Percentiles rank a stretch among this genome's conserved stretches.
Evolutionary conservation across 2,113 vertebrate species (phyloP).

Genomic region (Enhydra lutris): DNA sequence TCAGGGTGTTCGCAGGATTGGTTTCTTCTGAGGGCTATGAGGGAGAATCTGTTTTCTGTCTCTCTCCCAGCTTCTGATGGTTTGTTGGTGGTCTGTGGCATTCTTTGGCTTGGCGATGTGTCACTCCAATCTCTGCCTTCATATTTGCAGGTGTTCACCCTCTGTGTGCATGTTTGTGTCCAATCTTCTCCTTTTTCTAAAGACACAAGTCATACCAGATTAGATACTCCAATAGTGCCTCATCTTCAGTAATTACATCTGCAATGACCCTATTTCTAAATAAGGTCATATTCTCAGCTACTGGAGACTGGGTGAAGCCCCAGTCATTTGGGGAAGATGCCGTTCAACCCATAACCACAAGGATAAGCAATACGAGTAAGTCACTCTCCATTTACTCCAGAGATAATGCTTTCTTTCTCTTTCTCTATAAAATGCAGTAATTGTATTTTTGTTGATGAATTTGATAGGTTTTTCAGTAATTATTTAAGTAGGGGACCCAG

Average conservation of each 20-base stretch:
- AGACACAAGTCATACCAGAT: not conserved
- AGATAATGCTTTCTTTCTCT: not conserved
- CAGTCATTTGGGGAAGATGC: not conserved
- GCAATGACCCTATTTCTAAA: not conserved
- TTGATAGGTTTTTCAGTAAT: not conserved
- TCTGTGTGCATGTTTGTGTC: not conserved
- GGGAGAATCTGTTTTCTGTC: not conserved
- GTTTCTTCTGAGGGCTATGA: not conserved
- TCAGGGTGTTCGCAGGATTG: not conserved
- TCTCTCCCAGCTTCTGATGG: not conserved
- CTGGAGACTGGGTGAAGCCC: not conserved
- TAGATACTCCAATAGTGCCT: not conserved
- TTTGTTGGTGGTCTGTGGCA: not conserved
- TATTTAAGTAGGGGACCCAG: not conserved
- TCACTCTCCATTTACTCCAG: not conserved
- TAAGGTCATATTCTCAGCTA: not conserved
- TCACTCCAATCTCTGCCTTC: not conserved
- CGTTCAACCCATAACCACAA: not conserved
- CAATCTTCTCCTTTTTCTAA: not conserved
- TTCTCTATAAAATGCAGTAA: not conserved
- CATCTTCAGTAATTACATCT: not conserved
- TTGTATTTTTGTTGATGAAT: not conserved
- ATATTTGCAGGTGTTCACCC: not conserved
- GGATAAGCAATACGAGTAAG: not conserved
- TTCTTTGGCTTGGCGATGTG: fast-evolving